Percentiles rank a stretch among this genome's conserved stretches.
Conservation (phyloP, 1,140 invertebrate genomes). For the Olivierus martensii region DNA sequence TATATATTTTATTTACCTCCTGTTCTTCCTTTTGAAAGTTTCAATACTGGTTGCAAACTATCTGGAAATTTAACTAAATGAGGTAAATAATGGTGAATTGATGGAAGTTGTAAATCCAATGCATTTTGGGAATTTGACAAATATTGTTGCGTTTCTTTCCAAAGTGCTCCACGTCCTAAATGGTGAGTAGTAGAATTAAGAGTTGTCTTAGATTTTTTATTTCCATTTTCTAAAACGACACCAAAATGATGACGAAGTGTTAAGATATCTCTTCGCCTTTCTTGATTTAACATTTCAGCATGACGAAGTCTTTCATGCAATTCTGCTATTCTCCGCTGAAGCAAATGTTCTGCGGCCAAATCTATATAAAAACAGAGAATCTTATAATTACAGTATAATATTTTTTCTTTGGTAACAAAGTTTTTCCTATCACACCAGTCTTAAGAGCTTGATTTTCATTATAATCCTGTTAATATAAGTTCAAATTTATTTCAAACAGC, state of each 20-base stretch:
- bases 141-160: slow-evolving; percentile 18
- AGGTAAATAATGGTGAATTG: slow-evolving; percentile 72
- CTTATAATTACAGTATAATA: too few species aligned
- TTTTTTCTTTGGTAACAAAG: too few species aligned
- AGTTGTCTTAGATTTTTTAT: slow-evolving; percentile 12
- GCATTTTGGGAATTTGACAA: slow-evolving; percentile 22
- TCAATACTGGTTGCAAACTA: slow-evolving; percentile 60
- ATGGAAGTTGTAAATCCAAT: slow-evolving; percentile 40
- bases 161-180: slow-evolving; percentile 8
- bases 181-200: slow-evolving; percentile 36
- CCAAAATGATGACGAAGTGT: slow-evolving; percentile 17
- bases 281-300: slow-evolving; percentile 51
- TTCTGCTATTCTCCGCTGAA: slow-evolving; percentile 51
- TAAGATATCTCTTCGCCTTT: slow-evolving; percentile 51
- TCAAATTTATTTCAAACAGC: too few species aligned
- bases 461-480: too few species aligned
- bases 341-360: slow-evolving; percentile 43
- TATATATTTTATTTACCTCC: slow-evolving; percentile 38
- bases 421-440: too few species aligned
- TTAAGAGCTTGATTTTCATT: too few species aligned
- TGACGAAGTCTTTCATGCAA: slow-evolving; percentile 53
- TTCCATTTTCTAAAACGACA: slow-evolving; percentile 20
- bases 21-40: slow-evolving; percentile 53
- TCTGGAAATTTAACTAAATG: slow-evolving; percentile 59
- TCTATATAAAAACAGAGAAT: slow-evolving; percentile 23